Base-by-base conservation (phyloP, 2,113 vertebrate species). In the Zosterops pallidus region DNA sequence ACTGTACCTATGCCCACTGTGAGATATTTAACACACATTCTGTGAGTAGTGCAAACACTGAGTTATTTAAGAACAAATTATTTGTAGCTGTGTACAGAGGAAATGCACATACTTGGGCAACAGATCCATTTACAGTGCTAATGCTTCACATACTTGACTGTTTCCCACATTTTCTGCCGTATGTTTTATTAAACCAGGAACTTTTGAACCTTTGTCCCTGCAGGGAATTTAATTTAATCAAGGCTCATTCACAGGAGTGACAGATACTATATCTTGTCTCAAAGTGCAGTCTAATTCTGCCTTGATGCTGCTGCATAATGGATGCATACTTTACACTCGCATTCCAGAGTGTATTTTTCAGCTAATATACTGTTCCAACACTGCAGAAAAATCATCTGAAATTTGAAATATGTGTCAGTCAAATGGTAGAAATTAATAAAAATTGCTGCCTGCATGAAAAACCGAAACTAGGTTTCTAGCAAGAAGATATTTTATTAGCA, bases 161-260 rank as follows among this genome's bases (percentile, higher is more conserved):
- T 94, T 92, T 90, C 83, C 86, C 86, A 90, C 88, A 72, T 90
- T 96, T 95, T 92, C 80, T 92, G 64, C 60, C 19, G 3, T 79
- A 89, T 94, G 57, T 96, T 95, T 96, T 97, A 95, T 96, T 96
- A 94, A 95, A 93, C 76, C 31, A 74, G 90, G 79, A 96, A 90
- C 94, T 97, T 95, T 89, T 93, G 94, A 96, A 96, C 94, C 80
- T 90, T 94, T 89, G 76, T 93, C 92, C 88, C 92, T 89, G 80
- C 46, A 90, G 88, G 92, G 86, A 93, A 95, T 95, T 97, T 94
- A 95, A 91, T 97, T 97, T 96, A 93, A 96, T 96, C 95, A 96
- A 96, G 85, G 56, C 90, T 93, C 64, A 89, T 94, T 96, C 90
- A 84, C 76, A 90, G 90, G 60, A 96, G 88, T 2, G 52, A 81